phyloP scores from a whole-genome alignment of 1,140 invertebrate species.

The Saxidomus purpurata region DNA sequence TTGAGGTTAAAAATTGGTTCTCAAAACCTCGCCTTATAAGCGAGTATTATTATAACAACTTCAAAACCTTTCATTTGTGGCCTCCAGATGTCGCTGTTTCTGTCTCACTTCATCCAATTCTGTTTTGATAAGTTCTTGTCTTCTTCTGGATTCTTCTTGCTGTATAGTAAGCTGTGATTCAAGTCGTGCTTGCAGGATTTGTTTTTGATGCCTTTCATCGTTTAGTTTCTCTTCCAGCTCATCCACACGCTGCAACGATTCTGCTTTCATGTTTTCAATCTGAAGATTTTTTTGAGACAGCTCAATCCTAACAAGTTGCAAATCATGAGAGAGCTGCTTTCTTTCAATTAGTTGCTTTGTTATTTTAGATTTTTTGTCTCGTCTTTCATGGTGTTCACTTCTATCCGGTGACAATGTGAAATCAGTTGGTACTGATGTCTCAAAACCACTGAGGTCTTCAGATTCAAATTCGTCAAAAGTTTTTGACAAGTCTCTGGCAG shows the following conservation, averaged over 20 bases:
- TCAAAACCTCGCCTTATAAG: too few relatives aligned
- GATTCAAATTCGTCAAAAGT: conserved; percentile 81
- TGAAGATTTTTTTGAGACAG: conserved; percentile 85
- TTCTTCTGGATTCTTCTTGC: conserved; percentile 83
- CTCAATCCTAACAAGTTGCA: conserved; percentile 86
- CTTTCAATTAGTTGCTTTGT: conserved; percentile 82
- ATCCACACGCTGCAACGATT: conserved; percentile 83
- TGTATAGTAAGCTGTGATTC: conserved; percentile 85
- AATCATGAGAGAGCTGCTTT: conserved; percentile 86
- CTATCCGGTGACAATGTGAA: conserved; percentile 82
- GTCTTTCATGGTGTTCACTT: conserved; percentile 69
- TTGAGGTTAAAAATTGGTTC: too few relatives aligned
- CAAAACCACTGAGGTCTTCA: conserved; percentile 80
- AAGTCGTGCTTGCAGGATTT: conserved; percentile 84
- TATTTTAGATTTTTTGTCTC: conserved; percentile 77
- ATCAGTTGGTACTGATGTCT: conserved; percentile 83
- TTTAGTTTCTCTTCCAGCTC: conserved; percentile 86
- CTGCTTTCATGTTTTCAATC: conserved; percentile 85
- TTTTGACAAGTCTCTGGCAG: conserved; percentile 81
- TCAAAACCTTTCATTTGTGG: conserved; percentile 83
- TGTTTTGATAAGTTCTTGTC: conserved; percentile 83
- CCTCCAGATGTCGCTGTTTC: conserved; percentile 85
- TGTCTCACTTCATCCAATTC: conserved; percentile 84
- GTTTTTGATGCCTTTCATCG: conserved; percentile 85
- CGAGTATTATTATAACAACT: too few relatives aligned